Base-by-base conservation (phyloP, 1,140 invertebrate genomes). In the Manduca sexta region DNA sequence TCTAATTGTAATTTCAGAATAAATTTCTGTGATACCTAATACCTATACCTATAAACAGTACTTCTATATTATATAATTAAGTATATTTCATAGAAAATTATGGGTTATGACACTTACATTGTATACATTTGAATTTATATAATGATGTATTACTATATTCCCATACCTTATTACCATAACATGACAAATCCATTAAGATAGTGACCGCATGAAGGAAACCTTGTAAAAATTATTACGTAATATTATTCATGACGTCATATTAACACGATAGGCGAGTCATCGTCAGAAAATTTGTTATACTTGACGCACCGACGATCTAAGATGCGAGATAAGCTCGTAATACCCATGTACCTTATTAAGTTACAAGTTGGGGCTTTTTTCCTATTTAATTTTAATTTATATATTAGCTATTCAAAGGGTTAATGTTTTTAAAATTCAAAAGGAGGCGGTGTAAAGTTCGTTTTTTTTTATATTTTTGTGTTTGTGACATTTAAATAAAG, bases 181-280 rank as follows among this genome's bases (percentile, higher is more conserved):
- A 84, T 70, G 81, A 81, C 75, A 84, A 76, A 60, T 82, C 81
- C 81, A 84, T 84, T 84, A 84, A 59, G 63, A 44, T 55, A 53
- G 68, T 26, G 21, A 5, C 21, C 21, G 21, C 21, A 5, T 26
- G 21, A 26, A 26, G 21, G 4, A 26, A 26, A 26, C 1, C 21
- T 26, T 26, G 21, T 26, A 26, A 26, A 21, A 26, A 35, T 1
- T 12, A 4, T n/a, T 12, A n/a, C 33, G 13, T 65, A 53, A 52
- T 56, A 59, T n/a, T n/a, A n/a, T 58, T 66, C 59, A 54, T 42
- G 46, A 52, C 40, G 52, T 55, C 54, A 47, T 21, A 40, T 48
- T 45, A 45, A 57, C n/a, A n/a, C n/a, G n/a, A 63, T 52, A 45
- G 69, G 34, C 38, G 49, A 72, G 59, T 72, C 69, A 72, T 69